These are phyloP conservation scores for Artibeus lituratus DNA, from an alignment of 2,797 vertebrate species.

Conservation along the genomic window DNA sequence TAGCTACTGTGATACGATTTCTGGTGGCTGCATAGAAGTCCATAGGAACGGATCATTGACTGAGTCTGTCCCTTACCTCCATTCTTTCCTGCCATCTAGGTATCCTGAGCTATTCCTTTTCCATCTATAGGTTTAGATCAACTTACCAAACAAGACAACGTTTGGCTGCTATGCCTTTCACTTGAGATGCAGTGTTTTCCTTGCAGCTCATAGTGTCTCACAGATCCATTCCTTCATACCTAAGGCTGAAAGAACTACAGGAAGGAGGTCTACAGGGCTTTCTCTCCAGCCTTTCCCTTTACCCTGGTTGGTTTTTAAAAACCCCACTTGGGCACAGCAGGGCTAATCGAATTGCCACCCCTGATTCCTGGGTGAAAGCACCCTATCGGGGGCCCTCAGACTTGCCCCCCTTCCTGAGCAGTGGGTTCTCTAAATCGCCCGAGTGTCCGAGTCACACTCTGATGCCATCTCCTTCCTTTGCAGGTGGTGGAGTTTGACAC, in stretches of 20 bases:
- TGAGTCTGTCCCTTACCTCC: background rate
- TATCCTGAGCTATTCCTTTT: background rate
- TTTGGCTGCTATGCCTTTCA: background rate
- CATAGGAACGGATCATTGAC: background rate
- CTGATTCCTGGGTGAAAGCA: too few relatives aligned
- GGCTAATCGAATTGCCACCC: background rate
- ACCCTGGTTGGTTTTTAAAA: background rate
- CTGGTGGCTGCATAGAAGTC: background rate
- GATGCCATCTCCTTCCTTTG: conserved; percentile 38
- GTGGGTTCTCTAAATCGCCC: background rate
- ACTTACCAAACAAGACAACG: background rate
- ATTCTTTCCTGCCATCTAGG: too few relatives aligned
- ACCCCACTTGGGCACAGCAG: background rate
- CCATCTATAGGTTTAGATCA: background rate
- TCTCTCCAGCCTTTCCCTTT: background rate
- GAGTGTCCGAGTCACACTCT: background rate
- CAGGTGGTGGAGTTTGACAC: conserved; percentile 95
- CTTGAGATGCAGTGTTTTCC: background rate
- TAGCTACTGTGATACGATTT: background rate
- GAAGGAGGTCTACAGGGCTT: background rate
- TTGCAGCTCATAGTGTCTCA: background rate
- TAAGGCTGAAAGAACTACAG: background rate
- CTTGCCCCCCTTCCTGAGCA: background rate
- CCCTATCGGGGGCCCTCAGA: background rate
- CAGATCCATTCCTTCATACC: background rate